Evolutionary conservation across 2,888 invertebrate genomes (phyloP), one percentile per base, ranked within the genome.

Genomic region (Hipparchia semele): DNA sequence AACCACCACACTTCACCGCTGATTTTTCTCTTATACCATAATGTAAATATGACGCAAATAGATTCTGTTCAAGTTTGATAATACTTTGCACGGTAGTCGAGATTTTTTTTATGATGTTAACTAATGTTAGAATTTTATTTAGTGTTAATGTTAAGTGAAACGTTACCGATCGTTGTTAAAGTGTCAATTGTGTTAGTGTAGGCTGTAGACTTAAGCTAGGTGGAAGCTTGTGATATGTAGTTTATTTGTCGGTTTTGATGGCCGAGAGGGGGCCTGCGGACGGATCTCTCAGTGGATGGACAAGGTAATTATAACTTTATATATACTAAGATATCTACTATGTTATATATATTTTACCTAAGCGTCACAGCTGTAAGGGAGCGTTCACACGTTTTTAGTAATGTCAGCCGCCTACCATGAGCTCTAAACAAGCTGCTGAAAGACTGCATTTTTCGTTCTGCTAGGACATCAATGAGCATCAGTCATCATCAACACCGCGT

Each of bases 91-190:
- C 87, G 81, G 85, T 89, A 89, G 87, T 85, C 84, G 87, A 90
- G 86, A 89, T 89, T 89, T 82, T 79, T 90, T 87, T 61, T 86
- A 87, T 88, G 84, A 90, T 90, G 93, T 93, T 93, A 91, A 90
- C 89, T 92, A 92, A 87, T 91, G 87, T 91, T 90, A 91, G 88
- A 92, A 85, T 90, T 92, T 92, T 91, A 93, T 92, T 90, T 90
- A 90, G 89, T 80, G 83, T 83, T 84, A 81, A 79, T 66, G 72
- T 82, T 88, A 89, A 86, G 85, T 83, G 90, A 82, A 87, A 84
- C 80, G 90, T 91, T 91, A 92, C 90, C 91, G 87, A 87, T 86
- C 85, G 87, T 90, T 89, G 87, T 90, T 88, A 83, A 86, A 85
- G 86, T 88, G 87, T 91, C 90, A 89, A 90, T 91, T 91, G 91